Evolutionary conservation across 2,888 invertebrate genomes (phyloP), one percentile per base, ranked within the genome.

Genomic region (Lasius fuliginosus): DNA sequence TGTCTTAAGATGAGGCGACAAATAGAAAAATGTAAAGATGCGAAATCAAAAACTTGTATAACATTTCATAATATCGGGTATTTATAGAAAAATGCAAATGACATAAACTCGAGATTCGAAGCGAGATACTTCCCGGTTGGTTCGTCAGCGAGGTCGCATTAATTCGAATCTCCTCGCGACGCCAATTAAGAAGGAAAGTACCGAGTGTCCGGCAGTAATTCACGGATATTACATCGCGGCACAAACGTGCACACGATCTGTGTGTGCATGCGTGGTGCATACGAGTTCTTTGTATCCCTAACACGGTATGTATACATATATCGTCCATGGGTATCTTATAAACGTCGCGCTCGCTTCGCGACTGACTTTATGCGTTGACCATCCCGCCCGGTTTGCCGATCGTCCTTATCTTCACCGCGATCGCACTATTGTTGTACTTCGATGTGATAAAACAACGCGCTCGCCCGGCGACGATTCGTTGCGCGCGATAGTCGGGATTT

Each of bases 361-460:
- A 76, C 84, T 84, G 83, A 86, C 75, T 89, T 89, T 88, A 89
- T 82, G 86, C 56, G 64, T 69, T 76, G 73, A 36, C 81, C 64
- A 73, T 68, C 69, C 74, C 40, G 82, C 71, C 85, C 68, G 62
- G 30, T 15, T 73, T 18, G 64, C 73, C 73, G 56, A 56, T 73
- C 36, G 30, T 74, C 56, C 60, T 71, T 68, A 75, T 69, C 49
- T 64, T 62, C 58, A 30, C 49, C 36, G 15, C 71, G 53, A 60
- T 23, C 49, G 12, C 4, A 46, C 42, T 33, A 27, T 49, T 62
- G 67, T n/a, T 53, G 40, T 40, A 36, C 23, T 65, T 15, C 60
- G 62, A 30, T 58, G 58, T 36, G 71, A 82, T 83, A 79, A 79
- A 79, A 81, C 42, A 68, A 36, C 36, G 23, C 23, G 46, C 42